These are phyloP conservation scores for Plodia interpunctella DNA, from an alignment of 1,140 invertebrate species.

Conservation along the genomic window DNA sequence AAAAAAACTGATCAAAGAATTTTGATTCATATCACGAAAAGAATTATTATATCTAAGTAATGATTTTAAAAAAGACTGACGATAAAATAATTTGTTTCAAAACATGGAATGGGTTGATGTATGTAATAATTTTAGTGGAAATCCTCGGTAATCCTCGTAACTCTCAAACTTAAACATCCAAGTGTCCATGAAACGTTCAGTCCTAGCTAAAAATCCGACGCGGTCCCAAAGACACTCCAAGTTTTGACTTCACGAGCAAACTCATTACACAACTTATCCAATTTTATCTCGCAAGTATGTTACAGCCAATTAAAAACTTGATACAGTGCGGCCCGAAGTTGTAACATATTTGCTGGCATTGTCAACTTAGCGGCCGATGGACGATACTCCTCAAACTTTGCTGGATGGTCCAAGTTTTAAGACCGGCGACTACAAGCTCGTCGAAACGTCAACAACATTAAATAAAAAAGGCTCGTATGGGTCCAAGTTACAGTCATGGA, in stretches of 20 bases:
- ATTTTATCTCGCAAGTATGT: slow-evolving; percentile 2
- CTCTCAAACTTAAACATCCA: not conserved
- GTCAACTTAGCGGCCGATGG: slow-evolving; percentile 1
- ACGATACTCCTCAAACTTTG: not conserved
- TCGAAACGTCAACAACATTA: too few relatives aligned
- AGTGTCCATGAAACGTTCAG: not conserved
- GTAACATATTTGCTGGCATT: slow-evolving; percentile 2
- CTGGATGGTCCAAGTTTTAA: not conserved
- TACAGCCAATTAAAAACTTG: slow-evolving; percentile 6
- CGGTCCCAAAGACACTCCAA: not conserved
- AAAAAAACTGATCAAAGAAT: too few relatives aligned
- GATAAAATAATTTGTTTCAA: too few relatives aligned
- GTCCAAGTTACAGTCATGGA: too few relatives aligned
- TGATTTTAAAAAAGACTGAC: too few relatives aligned
- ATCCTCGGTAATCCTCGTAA: too few relatives aligned
- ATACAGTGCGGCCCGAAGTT: slow-evolving; percentile 1
- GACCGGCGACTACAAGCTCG: not conserved
- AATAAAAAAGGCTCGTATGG: too few relatives aligned
- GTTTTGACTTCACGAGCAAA: not conserved
- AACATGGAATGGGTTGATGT: too few relatives aligned
- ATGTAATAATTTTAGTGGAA: too few relatives aligned
- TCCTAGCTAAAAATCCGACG: not conserved
- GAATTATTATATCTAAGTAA: too few relatives aligned
- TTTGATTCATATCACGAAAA: too few relatives aligned
- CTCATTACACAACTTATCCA: slow-evolving; percentile 7